Base-by-base conservation (phyloP, 2,888 invertebrate species). In the Vannuccia rotundouncinata region DNA sequence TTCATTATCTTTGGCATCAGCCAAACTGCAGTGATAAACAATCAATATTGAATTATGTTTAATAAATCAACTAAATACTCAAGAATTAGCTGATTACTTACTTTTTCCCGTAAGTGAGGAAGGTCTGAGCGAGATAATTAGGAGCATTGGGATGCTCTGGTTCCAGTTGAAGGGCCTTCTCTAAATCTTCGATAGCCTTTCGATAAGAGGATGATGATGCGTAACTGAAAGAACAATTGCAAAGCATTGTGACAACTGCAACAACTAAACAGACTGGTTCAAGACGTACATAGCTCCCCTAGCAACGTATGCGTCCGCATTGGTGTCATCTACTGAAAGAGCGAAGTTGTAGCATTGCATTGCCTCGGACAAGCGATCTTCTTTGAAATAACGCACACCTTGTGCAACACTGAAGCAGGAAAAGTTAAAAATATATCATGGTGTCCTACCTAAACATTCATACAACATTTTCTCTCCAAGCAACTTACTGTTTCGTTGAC, bases 181-280 rank as follows among this genome's bases (percentile, higher is more conserved):
- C 95, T 88, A 97, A 95, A 88, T 97, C 96, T 84, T 94, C 93
- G 83, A 96, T 93, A 0, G 96, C 96, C 87, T 94, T 94, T 84
- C 93, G 92, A 88, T 94, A 95, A 84, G 93, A 94, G 83, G 95
- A 95, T 86, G 93, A 94, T 87, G 96, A 96, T 13, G 96, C 96
- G 87, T 94, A 91, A 82, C 91, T 91, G 84, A 31, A 85, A 85
- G 59, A 74, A 22, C 2, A 78, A n/a, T 10, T n/a, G n/a, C n/a
- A n/a, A n/a, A n/a, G n/a, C n/a, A n/a, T n/a, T n/a, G n/a, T n/a
- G n/a, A n/a, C n/a, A n/a, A n/a, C n/a, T n/a, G n/a, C n/a, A n/a
- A n/a, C n/a, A n/a, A n/a, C n/a, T n/a, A n/a, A n/a, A n/a, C n/a
- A n/a, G n/a, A n/a, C n/a, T n/a, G n/a, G n/a, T n/a, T n/a, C n/a